Evolutionary conservation across 2,888 invertebrate species (phyloP), one percentile per base, ranked within the genome.

Genomic region (Melitaea athalia): DNA sequence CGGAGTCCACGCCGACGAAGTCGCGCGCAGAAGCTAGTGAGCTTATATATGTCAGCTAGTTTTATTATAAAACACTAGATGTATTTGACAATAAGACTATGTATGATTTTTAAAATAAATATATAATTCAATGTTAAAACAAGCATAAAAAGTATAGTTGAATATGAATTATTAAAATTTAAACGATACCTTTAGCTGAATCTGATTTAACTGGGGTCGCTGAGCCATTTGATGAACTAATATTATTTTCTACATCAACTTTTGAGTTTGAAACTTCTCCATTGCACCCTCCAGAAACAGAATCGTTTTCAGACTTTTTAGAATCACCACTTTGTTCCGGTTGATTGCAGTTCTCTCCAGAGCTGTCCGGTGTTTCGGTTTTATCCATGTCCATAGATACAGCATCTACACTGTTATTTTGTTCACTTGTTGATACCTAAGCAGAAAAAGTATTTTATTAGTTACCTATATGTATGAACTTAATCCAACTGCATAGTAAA

Each of bases 221-320:
- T 61, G 93, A 92, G 3, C 94, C 94, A 83, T 94, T 94, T 0
- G 93, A 92, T 0, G 92, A 93, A 15, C 90, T 88, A 59, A 92
- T 92, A 70, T 93, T 92, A 71, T 82, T 87, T 52, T 87, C 91
- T 10, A 84, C 84, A 63, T 82, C 89, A 70, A 76, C 78, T 73
- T 91, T 91, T 0, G 93, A 92, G 61, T 88, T 91, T 8, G 90
- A 85, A 50, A 93, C 92, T 67, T 93, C 93, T 60, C 92, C 92
- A 71, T 93, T 93, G 75, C 89, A 91, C 5, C 76, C 75, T 45
- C 89, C 85, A 24, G 77, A 74, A 12, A 65, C 52, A 2, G 81
- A 72, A 3, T 83, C 84, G 71, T 86, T 86, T 10, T 77, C 82
- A 38, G 80, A 68, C 53, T 77, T 76, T 64, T 85, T 87, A 12